A percentile compares a stretch with the other conserved stretches of the same genome.
Evolutionary conservation across 2,113 vertebrate genomes (phyloP).

Genomic region (Syngnathus scovelli): DNA sequence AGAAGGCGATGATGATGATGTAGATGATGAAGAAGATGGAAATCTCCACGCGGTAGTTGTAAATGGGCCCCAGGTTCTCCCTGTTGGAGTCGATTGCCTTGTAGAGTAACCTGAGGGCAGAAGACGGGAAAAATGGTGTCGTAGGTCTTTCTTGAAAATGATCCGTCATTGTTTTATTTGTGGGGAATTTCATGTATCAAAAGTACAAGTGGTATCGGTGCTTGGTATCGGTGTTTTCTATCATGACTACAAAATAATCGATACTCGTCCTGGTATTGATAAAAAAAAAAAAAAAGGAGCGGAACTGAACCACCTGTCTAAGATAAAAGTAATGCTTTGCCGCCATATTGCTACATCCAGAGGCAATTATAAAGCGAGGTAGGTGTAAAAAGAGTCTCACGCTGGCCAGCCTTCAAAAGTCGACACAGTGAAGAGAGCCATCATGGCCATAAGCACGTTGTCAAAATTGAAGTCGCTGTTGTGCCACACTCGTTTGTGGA

Average conservation of each 20-base stretch:
- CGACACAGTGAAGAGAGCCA: conserved; percentile 98
- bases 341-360: too few relatives aligned
- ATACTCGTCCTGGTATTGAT: too few relatives aligned
- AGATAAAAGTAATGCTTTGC: too few relatives aligned
- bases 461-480: conserved; percentile 99
- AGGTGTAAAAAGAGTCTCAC: conserved; percentile 72
- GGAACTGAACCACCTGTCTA: too few relatives aligned
- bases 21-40: conserved; percentile 99
- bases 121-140: background rate
- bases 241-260: too few relatives aligned
- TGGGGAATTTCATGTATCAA: too few relatives aligned
- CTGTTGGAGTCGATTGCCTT: conserved; percentile 97
- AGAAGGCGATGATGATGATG: conserved; percentile 99
- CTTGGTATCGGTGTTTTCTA: too few relatives aligned
- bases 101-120: conserved; percentile 82
- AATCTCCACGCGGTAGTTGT: conserved; percentile 97
- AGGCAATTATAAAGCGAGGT: background rate
- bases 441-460: conserved; percentile 97
- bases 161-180: too few relatives aligned
- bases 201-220: too few relatives aligned
- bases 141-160: background rate
- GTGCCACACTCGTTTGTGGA: conserved; percentile 87
- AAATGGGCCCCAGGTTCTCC: conserved; percentile 91
- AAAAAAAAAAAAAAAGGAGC: too few relatives aligned
- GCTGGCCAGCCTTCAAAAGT: conserved; percentile 98